These are phyloP conservation scores for Pyrocoelia pectoralis DNA, from an alignment of 2,888 invertebrate species.

Conservation along the genomic window DNA sequence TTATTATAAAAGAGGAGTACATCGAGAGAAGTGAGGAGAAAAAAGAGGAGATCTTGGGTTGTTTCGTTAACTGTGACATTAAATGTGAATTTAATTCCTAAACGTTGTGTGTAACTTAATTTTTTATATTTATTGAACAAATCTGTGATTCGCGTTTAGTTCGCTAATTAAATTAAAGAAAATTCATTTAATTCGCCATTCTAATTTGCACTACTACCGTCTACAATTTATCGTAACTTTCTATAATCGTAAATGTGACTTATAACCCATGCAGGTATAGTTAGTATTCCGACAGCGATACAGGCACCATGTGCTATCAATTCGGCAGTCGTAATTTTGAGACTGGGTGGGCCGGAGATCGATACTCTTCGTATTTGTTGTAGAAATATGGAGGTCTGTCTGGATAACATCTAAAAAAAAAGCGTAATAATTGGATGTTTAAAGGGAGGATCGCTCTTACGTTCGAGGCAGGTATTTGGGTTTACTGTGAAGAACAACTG, in stretches of 20 bases:
- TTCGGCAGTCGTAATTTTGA: conserved; percentile 2
- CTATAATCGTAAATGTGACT: conserved; percentile 16
- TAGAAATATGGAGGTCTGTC: neutral
- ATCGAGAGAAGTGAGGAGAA: neutral
- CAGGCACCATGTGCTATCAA: conserved; percentile 10
- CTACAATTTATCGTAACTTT: neutral
- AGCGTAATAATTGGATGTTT: too few relatives aligned
- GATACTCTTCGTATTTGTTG: conserved; percentile 15
- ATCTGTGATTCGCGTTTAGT: neutral
- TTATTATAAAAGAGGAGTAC: conserved; percentile 5
- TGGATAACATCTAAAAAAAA: neutral
- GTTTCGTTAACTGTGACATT: neutral
- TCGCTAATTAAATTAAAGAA: neutral
- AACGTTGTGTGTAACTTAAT: neutral
- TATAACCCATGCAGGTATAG: conserved; percentile 24
- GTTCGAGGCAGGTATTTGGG: too few relatives aligned
- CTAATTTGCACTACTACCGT: neutral
- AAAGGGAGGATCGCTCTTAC: too few relatives aligned
- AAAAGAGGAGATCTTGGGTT: neutral
- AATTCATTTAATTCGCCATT: too few relatives aligned
- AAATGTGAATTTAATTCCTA: neutral
- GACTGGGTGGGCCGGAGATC: conserved; percentile 9
- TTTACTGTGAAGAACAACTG: too few relatives aligned
- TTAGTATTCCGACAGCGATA: conserved; percentile 5
- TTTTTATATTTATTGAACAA: neutral